Percentiles rank a stretch among this genome's conserved stretches.
phyloP scores from a whole-genome alignment of 1,140 invertebrate genomes.

The Drosophila truncata region DNA sequence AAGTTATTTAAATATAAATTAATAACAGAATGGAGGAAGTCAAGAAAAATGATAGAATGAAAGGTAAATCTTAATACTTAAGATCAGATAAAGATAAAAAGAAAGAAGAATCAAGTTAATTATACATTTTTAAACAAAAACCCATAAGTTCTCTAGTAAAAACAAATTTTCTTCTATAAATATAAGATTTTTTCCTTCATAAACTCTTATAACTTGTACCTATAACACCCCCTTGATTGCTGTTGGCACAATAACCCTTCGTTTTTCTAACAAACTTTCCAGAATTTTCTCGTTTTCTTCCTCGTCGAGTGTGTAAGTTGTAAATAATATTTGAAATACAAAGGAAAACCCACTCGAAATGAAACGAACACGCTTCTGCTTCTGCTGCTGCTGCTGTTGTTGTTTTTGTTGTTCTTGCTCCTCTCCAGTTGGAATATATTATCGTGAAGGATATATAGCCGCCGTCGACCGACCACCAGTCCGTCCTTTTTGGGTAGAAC shows the following conservation, averaged over 20 bases:
- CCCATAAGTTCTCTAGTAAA: too few species aligned
- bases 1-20: neutral
- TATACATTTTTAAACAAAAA: too few species aligned
- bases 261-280: constrained; percentile 5
- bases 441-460: constrained; percentile 69
- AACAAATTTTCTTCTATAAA: neutral
- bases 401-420: constrained; percentile 43
- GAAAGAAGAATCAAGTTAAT: too few species aligned
- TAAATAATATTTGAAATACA: constrained; percentile 32
- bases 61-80: too few species aligned
- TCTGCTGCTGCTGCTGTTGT: constrained; percentile 43
- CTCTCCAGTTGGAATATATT: constrained; percentile 58
- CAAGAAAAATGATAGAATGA: too few species aligned
- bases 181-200: neutral
- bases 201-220: neutral
- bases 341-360: constrained; percentile 27
- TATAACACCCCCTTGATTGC: neutral
- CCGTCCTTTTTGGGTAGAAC: constrained; percentile 8
- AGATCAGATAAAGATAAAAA: too few species aligned
- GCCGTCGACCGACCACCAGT: constrained; percentile 51
- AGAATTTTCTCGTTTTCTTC: neutral
- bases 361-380: constrained; percentile 33
- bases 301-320: constrained; percentile 3
- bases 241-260: constrained; percentile 7
- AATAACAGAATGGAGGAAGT: too few species aligned